phyloP scores from a whole-genome alignment of 2,888 invertebrate species.

The Euzophera pinguis region DNA sequence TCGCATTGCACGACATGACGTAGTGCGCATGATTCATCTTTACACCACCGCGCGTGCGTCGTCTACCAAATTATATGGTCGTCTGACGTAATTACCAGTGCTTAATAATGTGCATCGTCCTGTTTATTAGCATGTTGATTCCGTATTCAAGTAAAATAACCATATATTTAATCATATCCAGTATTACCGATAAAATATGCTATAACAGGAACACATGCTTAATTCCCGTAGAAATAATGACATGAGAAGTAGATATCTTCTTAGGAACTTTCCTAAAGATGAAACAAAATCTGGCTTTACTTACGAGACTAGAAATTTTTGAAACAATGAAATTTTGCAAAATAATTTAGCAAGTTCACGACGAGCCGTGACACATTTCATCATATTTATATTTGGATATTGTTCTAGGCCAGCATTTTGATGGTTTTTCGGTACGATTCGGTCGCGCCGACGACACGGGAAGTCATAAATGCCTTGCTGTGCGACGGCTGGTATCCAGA shows the following conservation, averaged over 20 bases:
- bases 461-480: conserved; percentile 59
- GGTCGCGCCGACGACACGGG: conserved; percentile 56
- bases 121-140: neutral
- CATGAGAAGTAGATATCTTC: no score
- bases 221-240: no score
- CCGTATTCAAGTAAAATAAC: neutral
- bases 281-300: no score
- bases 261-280: no score
- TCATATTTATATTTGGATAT: conserved; percentile 49
- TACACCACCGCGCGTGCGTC: conserved; percentile 41
- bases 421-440: conserved; percentile 54
- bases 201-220: no score
- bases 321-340: neutral
- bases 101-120: conserved; percentile 7
- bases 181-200: no score
- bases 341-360: conserved; percentile 1
- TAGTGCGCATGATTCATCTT: conserved; percentile 65
- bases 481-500: conserved; percentile 36
- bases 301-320: neutral
- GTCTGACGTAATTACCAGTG: conserved; percentile 7
- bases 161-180: no score
- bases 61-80: conserved; percentile 15
- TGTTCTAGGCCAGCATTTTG: conserved; percentile 53
- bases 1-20: conserved; percentile 62
- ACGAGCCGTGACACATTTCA: conserved; percentile 7